Percentiles rank a stretch among this genome's conserved stretches.
phyloP scores from a whole-genome alignment of 2,113 vertebrate genomes.

The Pyxicephalus adspersus region DNA sequence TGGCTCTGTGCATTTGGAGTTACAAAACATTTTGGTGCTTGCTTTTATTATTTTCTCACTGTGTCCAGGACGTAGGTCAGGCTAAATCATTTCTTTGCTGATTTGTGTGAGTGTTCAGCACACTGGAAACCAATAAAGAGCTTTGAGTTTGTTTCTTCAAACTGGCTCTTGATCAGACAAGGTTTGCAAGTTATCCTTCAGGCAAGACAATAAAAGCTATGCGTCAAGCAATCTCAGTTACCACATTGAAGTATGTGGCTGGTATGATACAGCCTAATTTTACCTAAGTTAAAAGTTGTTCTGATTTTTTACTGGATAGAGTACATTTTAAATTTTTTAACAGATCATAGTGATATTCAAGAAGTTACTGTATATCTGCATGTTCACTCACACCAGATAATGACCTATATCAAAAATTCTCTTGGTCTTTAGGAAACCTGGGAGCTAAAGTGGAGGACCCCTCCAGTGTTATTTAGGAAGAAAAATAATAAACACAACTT shows the following conservation, averaged over 20 bases:
- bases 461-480: too few species aligned
- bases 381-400: too few species aligned
- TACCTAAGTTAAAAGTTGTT: background rate
- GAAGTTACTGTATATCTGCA: too few species aligned
- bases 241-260: conserved; percentile 17
- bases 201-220: conserved; percentile 39
- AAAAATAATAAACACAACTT: too few species aligned
- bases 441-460: too few species aligned
- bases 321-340: background rate
- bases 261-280: background rate
- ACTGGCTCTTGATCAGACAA: conserved; percentile 14
- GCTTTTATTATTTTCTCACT: conserved; percentile 5
- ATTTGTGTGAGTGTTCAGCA: conserved; percentile 31
- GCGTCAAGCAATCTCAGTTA: conserved; percentile 16
- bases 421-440: too few species aligned
- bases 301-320: background rate
- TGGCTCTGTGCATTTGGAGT: too few species aligned
- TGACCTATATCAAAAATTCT: too few species aligned
- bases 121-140: conserved; percentile 31
- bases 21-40: background rate
- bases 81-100: conserved; percentile 1
- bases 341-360: too few species aligned
- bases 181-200: conserved; percentile 25
- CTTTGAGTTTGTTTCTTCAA: conserved; percentile 4
- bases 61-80: background rate